Evolutionary conservation across 2,797 vertebrate species (phyloP), one percentile per base, ranked within the genome.

Genomic region (Hafferia zeledoni): DNA sequence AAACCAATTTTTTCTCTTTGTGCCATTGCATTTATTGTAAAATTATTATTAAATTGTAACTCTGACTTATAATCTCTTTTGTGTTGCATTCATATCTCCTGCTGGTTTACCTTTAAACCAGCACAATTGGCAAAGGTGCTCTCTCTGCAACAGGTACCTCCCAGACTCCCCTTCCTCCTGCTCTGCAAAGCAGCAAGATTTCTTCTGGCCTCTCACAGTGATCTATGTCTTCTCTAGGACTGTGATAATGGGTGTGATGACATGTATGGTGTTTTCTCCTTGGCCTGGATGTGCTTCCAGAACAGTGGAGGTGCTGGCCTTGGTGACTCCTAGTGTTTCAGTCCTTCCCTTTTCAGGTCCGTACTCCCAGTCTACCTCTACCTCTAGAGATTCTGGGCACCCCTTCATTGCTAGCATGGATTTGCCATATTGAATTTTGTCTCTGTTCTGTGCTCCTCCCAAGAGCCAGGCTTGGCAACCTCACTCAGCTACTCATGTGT

Each of bases 261-360:
- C 8, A 47, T 0, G 0, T 23, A 15, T 5, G 7, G 6, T 44
- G 22, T 22, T 39, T 56, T 52, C n/a, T 33, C 19, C 12, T 20
- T 63, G 20, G 20, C 18, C 17, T 39, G 25, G 16, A n/a, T 68
- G 41, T 75, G 13, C 7, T 87, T 14, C 72, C 35, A 55, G 17
- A 74, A 27, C 7, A 59, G 23, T 11, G 14, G 27, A 60, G 28
- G 20, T 63, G 13, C 49, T 87, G 49, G 11, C 17, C 13, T 17
- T 50, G 13, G 27, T 60, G 31, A 55, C 18, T 68, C 13, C 15
- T 7, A 33, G 10, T 35, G 7, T 82, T 53, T 69, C 25, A 30
- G 17, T 11, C 17, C 22, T 56, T 69, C 12, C 13, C 7, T 9
- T 43, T 11, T 22, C 2, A 8, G 1, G 1, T 3, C 17, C 72